Evolutionary conservation across 1,140 invertebrate species (phyloP), one percentile per base, ranked within the genome.

Genomic region (Musca domestica): DNA sequence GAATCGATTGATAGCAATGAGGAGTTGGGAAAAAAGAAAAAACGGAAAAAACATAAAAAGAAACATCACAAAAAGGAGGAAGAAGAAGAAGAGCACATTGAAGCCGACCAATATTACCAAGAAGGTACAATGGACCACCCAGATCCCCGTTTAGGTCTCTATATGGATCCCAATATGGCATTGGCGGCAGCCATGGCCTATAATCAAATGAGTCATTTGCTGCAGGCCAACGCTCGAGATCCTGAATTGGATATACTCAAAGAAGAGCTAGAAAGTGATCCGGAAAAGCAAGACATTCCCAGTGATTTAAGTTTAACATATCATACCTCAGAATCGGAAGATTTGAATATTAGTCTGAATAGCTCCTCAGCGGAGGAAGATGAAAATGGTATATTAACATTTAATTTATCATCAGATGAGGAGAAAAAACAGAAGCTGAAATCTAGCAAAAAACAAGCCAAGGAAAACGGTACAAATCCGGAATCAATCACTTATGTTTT

Each of bases 141-240:
- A 34, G 9, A 30, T 2, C 58, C 14, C 51, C 47, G 17, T 58
- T 66, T 12, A 65, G 69, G 12, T 27, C 19, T 68, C 10, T 71
- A 67, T 22, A 10, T 71, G 1, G 30, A 73, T 3, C 72, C 71
- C n/a, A 71, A 69, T 47, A 64, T 77, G 67, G 76, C 74, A 1
- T 17, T 75, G 14, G 74, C 74, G 0, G 72, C 73, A 0, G 76
- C 73, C 12, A 73, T 76, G 69, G 74, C 71, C 23, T 77, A 71
- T 49, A 19, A 49, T 12, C 76, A 75, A 64, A 61, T 61, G 27
- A 17, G 41, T 20, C 56, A 41, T 15, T 3, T 61, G 56, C 9
- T 61, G 41, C 56, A 61, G 2, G 17, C 23, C 48, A 65, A 12
- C 64, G 49, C 34, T 23, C n/a, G 19, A 12, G 19, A 19, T 15